Evolutionary conservation across 2,888 invertebrate species (phyloP).

Genomic region (Acholoe squamosa): DNA sequence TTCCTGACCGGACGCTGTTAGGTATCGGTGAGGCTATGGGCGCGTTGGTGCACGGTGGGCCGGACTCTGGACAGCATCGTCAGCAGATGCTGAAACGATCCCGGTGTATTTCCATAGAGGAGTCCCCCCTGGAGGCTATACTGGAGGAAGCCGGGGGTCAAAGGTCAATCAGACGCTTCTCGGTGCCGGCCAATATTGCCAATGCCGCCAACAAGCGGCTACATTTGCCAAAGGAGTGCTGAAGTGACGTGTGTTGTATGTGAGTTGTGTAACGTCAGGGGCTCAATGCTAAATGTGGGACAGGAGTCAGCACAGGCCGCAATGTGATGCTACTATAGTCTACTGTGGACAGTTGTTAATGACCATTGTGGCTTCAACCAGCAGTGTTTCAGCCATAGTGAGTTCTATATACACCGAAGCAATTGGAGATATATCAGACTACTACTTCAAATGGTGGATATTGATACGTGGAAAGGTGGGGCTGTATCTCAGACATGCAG

Average conservation of each 20-base stretch:
- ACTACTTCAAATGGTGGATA: no score
- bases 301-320: no score
- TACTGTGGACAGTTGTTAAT: no score
- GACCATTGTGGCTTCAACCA: no score
- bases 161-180: conserved; percentile 54
- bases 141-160: conserved; percentile 59
- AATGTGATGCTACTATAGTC: no score
- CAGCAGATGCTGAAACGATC: conserved; percentile 58
- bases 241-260: neutral
- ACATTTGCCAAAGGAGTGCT: conserved; percentile 37
- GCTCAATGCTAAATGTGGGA: no score
- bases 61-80: conserved; percentile 44
- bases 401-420: no score
- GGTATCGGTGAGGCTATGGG: conserved; percentile 60
- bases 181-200: conserved; percentile 45
- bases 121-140: conserved; percentile 59
- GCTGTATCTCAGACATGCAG: no score
- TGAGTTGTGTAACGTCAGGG: no score
- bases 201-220: conserved; percentile 22
- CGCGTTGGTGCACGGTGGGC: conserved; percentile 26
- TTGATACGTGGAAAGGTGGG: no score
- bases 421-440: no score
- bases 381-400: no score
- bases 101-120: conserved; percentile 62
- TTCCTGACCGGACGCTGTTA: conserved; percentile 49